A percentile compares a stretch with the other conserved stretches of the same genome.
Conservation (phyloP, 1,140 invertebrate genomes). For the Pseudobourletiella spinata region DNA sequence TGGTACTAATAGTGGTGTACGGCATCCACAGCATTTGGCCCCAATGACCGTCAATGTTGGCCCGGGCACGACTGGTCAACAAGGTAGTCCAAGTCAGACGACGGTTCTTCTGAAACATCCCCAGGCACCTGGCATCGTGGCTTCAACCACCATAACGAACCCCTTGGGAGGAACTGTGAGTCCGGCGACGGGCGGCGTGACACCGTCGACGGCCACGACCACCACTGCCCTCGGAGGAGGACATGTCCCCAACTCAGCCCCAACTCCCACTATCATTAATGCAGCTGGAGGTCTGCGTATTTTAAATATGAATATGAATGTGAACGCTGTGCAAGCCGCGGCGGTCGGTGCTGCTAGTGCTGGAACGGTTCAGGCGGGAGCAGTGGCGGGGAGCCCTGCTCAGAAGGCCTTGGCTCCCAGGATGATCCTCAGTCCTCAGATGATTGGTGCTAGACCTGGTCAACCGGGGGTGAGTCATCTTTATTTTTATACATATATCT, state of each 20-base stretch:
- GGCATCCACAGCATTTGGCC: no score
- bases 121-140: no score
- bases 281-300: slow-evolving; percentile 53
- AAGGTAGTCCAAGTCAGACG: no score
- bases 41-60: no score
- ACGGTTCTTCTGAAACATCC: no score
- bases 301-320: slow-evolving; percentile 42
- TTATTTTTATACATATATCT: no score
- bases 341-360: slow-evolving; percentile 11
- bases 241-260: slow-evolving; percentile 10
- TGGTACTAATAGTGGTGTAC: no score
- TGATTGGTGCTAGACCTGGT: slow-evolving; percentile 67
- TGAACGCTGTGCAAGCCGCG: slow-evolving; percentile 54
- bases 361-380: slow-evolving; percentile 2
- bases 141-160: no score
- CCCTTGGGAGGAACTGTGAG: no score
- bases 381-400: neutral
- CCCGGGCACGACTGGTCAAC: no score
- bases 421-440: slow-evolving; percentile 66
- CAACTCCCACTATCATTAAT: slow-evolving; percentile 11
- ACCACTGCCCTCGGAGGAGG: neutral
- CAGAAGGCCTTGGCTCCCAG: slow-evolving; percentile 43
- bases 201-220: neutral
- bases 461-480: slow-evolving; percentile 61
- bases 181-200: no score